phyloP scores from a whole-genome alignment of 2,113 vertebrate species.

The Archocentrus centrarchus region DNA sequence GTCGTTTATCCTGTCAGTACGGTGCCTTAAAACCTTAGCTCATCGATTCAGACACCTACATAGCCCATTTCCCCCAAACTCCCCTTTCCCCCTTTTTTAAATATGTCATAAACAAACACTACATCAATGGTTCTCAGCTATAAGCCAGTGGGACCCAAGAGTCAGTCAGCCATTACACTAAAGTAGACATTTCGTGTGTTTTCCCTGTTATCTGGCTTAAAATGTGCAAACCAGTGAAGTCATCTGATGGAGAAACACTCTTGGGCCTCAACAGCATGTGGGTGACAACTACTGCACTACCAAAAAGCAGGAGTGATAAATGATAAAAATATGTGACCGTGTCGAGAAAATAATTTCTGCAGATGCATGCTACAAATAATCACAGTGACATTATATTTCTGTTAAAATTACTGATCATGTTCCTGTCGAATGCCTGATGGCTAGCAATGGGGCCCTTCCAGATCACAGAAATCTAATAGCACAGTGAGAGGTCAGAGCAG shows the following conservation, averaged over 20 bases:
- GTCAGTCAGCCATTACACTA: neutral
- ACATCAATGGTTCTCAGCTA: conserved; percentile 54
- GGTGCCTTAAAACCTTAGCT: conserved; percentile 37
- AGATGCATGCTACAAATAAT: conserved; percentile 78
- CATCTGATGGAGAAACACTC: neutral
- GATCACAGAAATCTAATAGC: conserved; percentile 53
- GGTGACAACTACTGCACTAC: conserved; percentile 44
- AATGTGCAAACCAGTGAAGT: conserved; percentile 47
- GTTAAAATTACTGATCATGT: conserved; percentile 57
- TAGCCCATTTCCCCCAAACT: conserved; percentile 49
- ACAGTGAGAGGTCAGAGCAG: conserved; percentile 35
- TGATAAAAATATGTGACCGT: conserved; percentile 18
- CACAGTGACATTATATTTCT: conserved; percentile 79
- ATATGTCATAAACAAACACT: conserved; percentile 48
- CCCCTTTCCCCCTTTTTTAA: neutral
- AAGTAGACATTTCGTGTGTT: neutral
- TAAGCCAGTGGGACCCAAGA: conserved; percentile 45
- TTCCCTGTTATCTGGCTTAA: conserved; percentile 30
- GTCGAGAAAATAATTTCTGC: conserved; percentile 58
- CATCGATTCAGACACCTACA: conserved; percentile 52
- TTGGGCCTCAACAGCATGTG: conserved; percentile 35
- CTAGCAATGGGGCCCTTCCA: conserved; percentile 53
- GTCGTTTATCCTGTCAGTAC: conserved; percentile 47
- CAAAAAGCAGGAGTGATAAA: conserved; percentile 55
- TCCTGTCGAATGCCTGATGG: conserved; percentile 41